These are phyloP conservation scores for Drosophila arizonae DNA, from an alignment of 1,140 invertebrate species.

Conservation along the genomic window DNA sequence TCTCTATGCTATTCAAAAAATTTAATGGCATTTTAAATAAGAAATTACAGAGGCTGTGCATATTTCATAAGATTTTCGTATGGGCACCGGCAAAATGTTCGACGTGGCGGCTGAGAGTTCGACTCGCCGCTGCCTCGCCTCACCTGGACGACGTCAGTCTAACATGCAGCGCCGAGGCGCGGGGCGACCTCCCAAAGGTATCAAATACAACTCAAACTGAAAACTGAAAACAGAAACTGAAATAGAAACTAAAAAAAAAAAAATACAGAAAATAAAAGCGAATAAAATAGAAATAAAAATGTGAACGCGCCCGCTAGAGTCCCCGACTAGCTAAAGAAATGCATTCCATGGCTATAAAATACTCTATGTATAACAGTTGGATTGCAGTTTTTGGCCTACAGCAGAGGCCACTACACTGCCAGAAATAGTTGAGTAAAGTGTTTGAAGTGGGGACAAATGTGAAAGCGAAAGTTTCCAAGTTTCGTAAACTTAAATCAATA, in stretches of 20 bases:
- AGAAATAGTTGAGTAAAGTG: slow-evolving; percentile 3
- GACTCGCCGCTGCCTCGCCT: slow-evolving; percentile 35
- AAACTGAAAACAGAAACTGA: slow-evolving; percentile 28
- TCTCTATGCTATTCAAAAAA: slow-evolving; percentile 82
- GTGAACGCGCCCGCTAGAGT: slow-evolving; percentile 33
- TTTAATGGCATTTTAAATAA: slow-evolving; percentile 83
- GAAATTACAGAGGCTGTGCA: slow-evolving; percentile 82
- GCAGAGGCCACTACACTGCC: slow-evolving; percentile 4
- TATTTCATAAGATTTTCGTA: slow-evolving; percentile 82
- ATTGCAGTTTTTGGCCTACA: slow-evolving; percentile 62
- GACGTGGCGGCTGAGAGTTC: slow-evolving; percentile 69
- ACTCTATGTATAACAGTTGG: slow-evolving; percentile 34
- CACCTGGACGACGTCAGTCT: slow-evolving; percentile 19
- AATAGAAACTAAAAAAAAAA: slow-evolving; percentile 10
- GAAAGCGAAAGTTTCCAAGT: not conserved
- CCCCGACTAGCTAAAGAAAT: slow-evolving; percentile 56
- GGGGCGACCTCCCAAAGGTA: slow-evolving; percentile 64
- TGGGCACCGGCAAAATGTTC: slow-evolving; percentile 53
- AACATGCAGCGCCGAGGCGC: not conserved
- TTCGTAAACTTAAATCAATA: not conserved
- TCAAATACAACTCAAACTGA: slow-evolving; percentile 65
- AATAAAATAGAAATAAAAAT: slow-evolving; percentile 45
- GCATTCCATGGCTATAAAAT: slow-evolving; percentile 72
- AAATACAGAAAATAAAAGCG: not conserved
- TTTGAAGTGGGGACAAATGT: not conserved